Evolutionary conservation across 1,140 invertebrate species (phyloP), one percentile per base, ranked within the genome.

Genomic region (Drosophila funebris): DNA sequence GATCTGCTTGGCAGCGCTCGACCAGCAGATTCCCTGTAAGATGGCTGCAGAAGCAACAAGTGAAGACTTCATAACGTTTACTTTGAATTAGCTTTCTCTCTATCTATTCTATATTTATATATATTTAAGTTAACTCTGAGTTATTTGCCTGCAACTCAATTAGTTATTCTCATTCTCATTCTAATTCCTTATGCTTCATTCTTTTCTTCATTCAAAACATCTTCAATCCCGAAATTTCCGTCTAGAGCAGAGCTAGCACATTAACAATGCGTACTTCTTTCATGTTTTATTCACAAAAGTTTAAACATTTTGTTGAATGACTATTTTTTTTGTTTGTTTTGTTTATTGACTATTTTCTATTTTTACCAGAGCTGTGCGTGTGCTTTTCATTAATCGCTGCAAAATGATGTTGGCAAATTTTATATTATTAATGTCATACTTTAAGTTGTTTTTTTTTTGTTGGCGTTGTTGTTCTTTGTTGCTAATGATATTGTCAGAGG

Each of bases 401-500:
- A 77, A 84, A 85, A 75, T 85, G 77, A 87, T 87, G 73, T 66
- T 74, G 69, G 73, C 82, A 81, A 68, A 50, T 74, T 62, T 58
- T 36, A 43, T 61, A 71, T 68, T 46, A 20, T 31, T 72, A 58
- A 67, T 73, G 69, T 73, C 54, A 72, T 71, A 39, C 7, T 31
- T 67, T 27, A 16, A 53, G 46, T 14, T 48, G n/a, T 39, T 52
- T 9, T 58, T 50, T 14, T 48, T 7, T 39, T 52, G 14, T 58
- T 50, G 18, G 41, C 20, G 33, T 44, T 46, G 53, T 37, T 63
- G 31, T 31, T 69, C 76, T 63, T 81, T 77, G 73, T 81, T 81
- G 81, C 56, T 85, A 87, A 85, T 85, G 78, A 87, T 85, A 85
- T 81, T 71, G 77, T 77, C 56, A 48, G 74, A 24, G 78, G 79